Conservation (phyloP, 2,888 invertebrate species). For the Andrena trimmerana region DNA sequence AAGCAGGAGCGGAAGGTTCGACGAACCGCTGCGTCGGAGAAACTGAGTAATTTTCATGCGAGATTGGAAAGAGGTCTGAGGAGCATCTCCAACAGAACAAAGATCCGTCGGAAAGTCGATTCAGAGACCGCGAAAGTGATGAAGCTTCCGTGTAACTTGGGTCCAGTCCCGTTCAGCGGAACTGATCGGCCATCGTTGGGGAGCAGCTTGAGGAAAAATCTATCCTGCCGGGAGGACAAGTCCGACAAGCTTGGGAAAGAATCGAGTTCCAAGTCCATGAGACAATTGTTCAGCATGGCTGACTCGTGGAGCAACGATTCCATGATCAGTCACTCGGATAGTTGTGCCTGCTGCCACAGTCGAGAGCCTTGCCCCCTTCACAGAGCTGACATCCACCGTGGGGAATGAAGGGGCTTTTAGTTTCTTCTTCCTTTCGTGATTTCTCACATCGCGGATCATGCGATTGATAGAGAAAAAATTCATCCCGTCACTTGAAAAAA, state of each 20-base stretch:
- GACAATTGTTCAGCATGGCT: slow-evolving; percentile 76
- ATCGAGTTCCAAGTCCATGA: slow-evolving; percentile 69
- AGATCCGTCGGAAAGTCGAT: background rate
- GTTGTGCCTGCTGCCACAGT: slow-evolving; percentile 73
- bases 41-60: slow-evolving; percentile 64
- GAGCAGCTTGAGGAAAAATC: slow-evolving; percentile 17
- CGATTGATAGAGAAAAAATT: too few relatives aligned
- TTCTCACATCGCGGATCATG: background rate
- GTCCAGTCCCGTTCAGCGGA: background rate
- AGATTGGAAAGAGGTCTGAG: slow-evolving; percentile 66
- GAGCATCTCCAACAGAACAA: slow-evolving; percentile 60
- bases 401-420: slow-evolving; percentile 1
- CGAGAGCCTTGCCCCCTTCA: slow-evolving; percentile 69
- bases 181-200: background rate
- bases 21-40: slow-evolving; percentile 29
- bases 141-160: background rate
- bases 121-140: background rate
- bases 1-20: slow-evolving; percentile 12
- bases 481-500: too few relatives aligned
- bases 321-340: slow-evolving; percentile 74
- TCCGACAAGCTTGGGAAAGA: slow-evolving; percentile 52
- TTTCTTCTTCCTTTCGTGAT: background rate
- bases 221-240: slow-evolving; percentile 43
- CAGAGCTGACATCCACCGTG: slow-evolving; percentile 18
- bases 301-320: slow-evolving; percentile 79